Percentiles rank a stretch among this genome's conserved stretches.
phyloP scores from a whole-genome alignment of 2,113 vertebrate species.

The Rhinolophus ferrumequinum region DNA sequence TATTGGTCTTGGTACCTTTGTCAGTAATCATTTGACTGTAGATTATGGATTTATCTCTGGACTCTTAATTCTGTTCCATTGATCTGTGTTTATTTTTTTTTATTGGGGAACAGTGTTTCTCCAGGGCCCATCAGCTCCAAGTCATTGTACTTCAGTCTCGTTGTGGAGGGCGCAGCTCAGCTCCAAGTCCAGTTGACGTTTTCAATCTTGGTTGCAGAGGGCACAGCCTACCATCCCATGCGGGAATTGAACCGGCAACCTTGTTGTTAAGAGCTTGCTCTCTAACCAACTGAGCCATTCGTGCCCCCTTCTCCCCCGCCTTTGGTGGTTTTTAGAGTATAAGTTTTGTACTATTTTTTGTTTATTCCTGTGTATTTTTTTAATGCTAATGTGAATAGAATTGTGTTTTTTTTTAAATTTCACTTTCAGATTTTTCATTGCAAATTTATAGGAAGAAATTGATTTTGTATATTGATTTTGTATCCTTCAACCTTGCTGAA shows the following conservation, averaged over 20 bases:
- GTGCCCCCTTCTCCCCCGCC: no score
- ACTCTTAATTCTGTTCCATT: neutral
- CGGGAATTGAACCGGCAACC: no score
- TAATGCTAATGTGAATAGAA: neutral
- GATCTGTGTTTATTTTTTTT: no score
- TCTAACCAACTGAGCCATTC: no score
- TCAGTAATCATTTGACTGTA: neutral
- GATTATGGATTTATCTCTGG: neutral
- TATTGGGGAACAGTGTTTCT: no score
- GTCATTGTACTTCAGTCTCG: no score
- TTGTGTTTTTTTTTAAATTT: neutral
- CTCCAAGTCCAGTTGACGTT: no score
- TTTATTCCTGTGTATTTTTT: neutral
- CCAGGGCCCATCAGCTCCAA: no score
- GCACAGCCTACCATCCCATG: no score
- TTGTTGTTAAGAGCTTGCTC: no score
- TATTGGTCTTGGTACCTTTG: neutral
- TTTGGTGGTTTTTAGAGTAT: neutral
- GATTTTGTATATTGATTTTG: neutral
- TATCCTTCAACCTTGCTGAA: neutral
- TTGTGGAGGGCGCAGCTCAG: no score
- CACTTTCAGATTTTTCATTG: neutral
- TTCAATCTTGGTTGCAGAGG: no score
- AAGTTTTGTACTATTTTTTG: neutral
- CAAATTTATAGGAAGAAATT: neutral